A percentile compares a stretch with the other conserved stretches of the same genome.
Evolutionary conservation across 2,797 vertebrate genomes (phyloP).

Genomic region (Moxostoma hubbsi): DNA sequence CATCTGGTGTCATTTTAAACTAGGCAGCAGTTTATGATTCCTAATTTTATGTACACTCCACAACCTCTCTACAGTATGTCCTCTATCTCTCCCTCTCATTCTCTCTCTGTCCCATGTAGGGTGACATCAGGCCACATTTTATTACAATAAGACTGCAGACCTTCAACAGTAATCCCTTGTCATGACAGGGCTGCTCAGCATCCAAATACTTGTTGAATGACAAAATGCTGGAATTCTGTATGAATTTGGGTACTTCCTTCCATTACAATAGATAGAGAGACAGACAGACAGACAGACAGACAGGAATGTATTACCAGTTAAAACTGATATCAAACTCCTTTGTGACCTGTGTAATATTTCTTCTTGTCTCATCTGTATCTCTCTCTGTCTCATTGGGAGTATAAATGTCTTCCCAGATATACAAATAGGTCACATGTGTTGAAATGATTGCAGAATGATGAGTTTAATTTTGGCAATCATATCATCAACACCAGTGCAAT

Average conservation of each 20-base stretch:
- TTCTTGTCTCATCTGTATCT: neutral
- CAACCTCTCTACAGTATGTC: slow-evolving; percentile 14
- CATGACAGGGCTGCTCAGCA: too few species aligned
- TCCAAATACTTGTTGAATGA: too few species aligned
- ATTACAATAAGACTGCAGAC: slow-evolving; percentile 3
- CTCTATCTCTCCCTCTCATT: slow-evolving; percentile 39
- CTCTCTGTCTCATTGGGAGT: neutral
- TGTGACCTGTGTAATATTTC: neutral
- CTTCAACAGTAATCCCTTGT: neutral
- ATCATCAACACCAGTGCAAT: slow-evolving; percentile 15
- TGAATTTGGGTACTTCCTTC: too few species aligned
- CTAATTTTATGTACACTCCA: slow-evolving; percentile 62
- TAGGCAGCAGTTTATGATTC: slow-evolving; percentile 51
- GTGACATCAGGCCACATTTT: slow-evolving; percentile 51
- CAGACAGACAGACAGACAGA: too few species aligned
- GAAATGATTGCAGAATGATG: neutral
- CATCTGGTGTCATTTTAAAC: slow-evolving; percentile 44
- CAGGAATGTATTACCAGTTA: too few species aligned
- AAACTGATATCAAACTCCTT: too few species aligned
- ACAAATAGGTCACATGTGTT: neutral
- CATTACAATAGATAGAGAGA: too few species aligned
- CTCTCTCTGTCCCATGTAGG: slow-evolving; percentile 59
- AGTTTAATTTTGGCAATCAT: slow-evolving; percentile 14
- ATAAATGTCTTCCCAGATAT: neutral
- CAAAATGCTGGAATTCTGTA: neutral